Evolutionary conservation across 2,797 vertebrate species (phyloP).

Genomic region (Pseudotriccus pelzelni): DNA sequence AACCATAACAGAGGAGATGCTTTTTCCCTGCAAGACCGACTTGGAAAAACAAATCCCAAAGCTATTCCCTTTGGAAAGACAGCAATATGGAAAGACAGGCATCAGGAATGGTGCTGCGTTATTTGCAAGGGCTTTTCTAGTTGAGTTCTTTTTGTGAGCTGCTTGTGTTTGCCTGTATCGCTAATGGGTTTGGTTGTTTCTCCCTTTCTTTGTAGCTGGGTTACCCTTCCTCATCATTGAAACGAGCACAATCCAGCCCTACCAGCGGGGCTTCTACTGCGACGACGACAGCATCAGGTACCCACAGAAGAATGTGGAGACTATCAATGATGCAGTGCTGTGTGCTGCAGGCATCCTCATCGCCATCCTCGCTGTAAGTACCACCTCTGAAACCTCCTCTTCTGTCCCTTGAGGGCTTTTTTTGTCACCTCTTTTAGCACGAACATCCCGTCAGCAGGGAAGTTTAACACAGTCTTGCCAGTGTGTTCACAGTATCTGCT

Average conservation of each 20-base stretch:
- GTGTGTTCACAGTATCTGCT: accelerated
- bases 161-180: slow-evolving; percentile 51
- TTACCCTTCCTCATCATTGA: slow-evolving; percentile 99
- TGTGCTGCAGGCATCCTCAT: slow-evolving; percentile 95
- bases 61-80: slow-evolving; percentile 13
- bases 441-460: accelerated
- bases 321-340: slow-evolving; percentile 94
- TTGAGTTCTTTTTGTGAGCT: neutral
- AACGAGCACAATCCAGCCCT: slow-evolving; percentile 95
- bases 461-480: accelerated
- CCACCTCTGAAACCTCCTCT: neutral
- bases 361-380: slow-evolving; percentile 92
- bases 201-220: slow-evolving; percentile 79
- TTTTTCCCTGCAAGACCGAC: neutral
- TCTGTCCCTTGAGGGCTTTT: neutral
- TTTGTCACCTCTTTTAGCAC: neutral
- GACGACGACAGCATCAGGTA: slow-evolving; percentile 96
- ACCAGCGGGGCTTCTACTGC: slow-evolving; percentile 97
- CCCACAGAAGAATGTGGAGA: slow-evolving; percentile 92
- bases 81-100: neutral
- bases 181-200: slow-evolving; percentile 51
- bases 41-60: slow-evolving; percentile 42
- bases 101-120: accelerated
- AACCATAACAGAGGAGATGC: slow-evolving; percentile 55
- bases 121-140: neutral